These are phyloP conservation scores for Mirza zaza DNA, from an alignment of 2,113 vertebrate species.

Conservation along the genomic window DNA sequence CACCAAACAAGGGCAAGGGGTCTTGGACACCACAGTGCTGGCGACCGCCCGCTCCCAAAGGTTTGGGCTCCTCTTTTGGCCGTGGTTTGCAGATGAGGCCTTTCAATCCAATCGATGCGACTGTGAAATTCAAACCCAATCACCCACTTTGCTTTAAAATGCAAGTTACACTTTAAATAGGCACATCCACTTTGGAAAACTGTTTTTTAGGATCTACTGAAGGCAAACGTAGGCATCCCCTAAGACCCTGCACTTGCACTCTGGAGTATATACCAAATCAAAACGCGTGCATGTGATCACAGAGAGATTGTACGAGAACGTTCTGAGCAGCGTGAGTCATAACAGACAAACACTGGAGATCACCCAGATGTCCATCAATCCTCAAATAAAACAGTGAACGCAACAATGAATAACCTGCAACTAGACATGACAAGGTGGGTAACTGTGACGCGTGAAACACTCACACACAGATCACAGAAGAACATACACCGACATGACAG, in stretches of 20 bases:
- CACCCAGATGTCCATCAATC: background rate
- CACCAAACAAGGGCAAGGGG: background rate
- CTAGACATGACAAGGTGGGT: background rate
- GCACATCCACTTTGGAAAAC: background rate
- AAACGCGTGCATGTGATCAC: background rate
- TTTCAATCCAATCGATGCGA: background rate
- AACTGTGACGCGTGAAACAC: background rate
- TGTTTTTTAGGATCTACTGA: background rate
- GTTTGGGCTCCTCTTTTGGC: background rate
- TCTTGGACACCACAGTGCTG: accelerated
- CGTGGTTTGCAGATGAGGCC: background rate
- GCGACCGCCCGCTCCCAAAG: background rate
- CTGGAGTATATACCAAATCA: background rate
- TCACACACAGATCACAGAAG: background rate
- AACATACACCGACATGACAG: background rate
- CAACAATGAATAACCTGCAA: background rate
- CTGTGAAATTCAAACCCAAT: background rate
- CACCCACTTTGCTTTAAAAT: conserved; percentile 2
- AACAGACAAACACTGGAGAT: background rate
- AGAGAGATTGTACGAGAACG: background rate
- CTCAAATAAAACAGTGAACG: background rate
- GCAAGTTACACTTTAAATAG: background rate
- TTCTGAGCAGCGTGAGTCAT: background rate
- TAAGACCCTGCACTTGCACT: background rate
- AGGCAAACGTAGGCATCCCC: background rate